A percentile compares a stretch with the other conserved stretches of the same genome.
phyloP scores from a whole-genome alignment of 2,888 invertebrate species.

The Nomada fabriciana region DNA sequence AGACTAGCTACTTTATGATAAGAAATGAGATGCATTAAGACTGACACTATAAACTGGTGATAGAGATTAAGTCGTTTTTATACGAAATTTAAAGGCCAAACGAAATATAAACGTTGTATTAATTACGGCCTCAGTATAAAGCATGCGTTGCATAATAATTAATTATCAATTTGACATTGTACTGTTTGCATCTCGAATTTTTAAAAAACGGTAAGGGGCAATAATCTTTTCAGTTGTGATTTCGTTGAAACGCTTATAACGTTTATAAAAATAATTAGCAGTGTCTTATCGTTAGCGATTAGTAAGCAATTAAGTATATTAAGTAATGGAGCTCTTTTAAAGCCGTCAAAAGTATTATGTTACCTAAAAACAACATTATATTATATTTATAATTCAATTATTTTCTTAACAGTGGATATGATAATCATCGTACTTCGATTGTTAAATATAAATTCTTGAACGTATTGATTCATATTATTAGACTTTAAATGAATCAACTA shows the following conservation, averaged over 20 bases:
- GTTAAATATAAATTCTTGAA: background rate
- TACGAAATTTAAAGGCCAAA: background rate
- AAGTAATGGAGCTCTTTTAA: background rate
- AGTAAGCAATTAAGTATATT: background rate
- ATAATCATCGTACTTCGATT: background rate
- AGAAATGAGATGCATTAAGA: constrained; percentile 42
- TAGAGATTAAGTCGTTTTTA: constrained; percentile 46
- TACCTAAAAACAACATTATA: constrained; percentile 6
- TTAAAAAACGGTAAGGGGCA: background rate
- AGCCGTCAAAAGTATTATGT: constrained; percentile 34
- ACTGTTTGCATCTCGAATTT: constrained; percentile 42
- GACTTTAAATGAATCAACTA: background rate
- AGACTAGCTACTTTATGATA: constrained; percentile 13
- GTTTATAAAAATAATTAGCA: constrained; percentile 2
- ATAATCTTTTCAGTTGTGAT: background rate
- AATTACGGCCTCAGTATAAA: too few species aligned
- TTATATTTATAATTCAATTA: constrained; percentile 7
- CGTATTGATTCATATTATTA: background rate
- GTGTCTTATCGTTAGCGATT: constrained; percentile 1
- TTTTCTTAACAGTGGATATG: background rate
- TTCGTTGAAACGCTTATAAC: background rate
- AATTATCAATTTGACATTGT: constrained; percentile 32
- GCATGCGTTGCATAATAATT: background rate
- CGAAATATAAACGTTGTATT: background rate
- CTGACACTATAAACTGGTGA: constrained; percentile 53